A percentile compares a stretch with the other conserved stretches of the same genome.
These are phyloP conservation scores for Ceyx cyanopectus DNA, from an alignment of 2,113 vertebrate genomes.

Conservation along the genomic window DNA sequence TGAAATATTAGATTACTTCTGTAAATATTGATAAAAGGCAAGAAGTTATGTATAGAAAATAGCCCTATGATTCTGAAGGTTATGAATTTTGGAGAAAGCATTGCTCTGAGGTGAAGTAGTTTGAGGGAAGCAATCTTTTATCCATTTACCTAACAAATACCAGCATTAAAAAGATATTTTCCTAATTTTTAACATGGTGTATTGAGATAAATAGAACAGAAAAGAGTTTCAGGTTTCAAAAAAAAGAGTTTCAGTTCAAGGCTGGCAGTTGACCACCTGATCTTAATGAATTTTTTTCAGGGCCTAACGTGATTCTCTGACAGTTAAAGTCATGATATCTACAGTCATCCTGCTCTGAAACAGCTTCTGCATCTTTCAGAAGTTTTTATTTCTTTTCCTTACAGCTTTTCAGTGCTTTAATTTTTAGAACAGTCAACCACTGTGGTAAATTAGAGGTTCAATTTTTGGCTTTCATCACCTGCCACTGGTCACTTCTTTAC, in stretches of 20 bases:
- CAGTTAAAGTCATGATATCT: background rate
- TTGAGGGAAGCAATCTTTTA: background rate
- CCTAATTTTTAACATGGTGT: background rate
- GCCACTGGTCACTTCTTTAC: background rate
- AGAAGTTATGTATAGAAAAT: background rate
- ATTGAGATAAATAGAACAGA: background rate
- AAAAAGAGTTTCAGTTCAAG: background rate
- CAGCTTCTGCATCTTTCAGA: background rate
- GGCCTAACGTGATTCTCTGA: background rate
- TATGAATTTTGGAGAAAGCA: background rate
- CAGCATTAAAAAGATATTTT: background rate
- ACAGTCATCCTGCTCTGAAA: background rate
- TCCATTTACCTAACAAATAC: background rate
- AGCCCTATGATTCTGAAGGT: background rate
- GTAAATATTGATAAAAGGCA: background rate
- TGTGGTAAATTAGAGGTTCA: background rate
- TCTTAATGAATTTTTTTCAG: background rate
- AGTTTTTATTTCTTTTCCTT: background rate
- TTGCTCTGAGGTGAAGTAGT: background rate
- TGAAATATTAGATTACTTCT: background rate
- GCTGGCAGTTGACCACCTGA: background rate
- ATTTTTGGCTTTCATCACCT: background rate
- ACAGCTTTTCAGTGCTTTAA: background rate
- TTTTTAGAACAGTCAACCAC: background rate
- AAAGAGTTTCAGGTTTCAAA: accelerated